Evolutionary conservation across 2,113 vertebrate genomes (phyloP), one percentile per base, ranked within the genome.

Genomic region (Glaucomys volans): DNA sequence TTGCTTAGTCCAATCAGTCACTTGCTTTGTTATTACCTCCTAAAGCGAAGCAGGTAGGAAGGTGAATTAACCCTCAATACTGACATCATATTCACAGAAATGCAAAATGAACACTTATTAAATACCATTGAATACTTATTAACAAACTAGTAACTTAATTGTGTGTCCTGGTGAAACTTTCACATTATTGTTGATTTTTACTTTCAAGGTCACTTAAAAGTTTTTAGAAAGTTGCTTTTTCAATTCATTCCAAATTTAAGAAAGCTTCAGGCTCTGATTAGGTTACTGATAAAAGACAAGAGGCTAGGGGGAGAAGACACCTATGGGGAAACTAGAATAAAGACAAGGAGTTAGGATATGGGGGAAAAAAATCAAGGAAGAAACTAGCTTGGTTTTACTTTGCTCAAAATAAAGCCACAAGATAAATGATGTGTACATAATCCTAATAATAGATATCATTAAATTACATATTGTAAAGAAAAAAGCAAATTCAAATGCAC

Each of bases 81-180:
- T 14, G 28, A 30, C 35, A 40, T 62, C 28, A 86, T 62, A 44
- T 74, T 74, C 87, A 92, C n/a, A 87, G 24, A n/a, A 85, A 74
- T 24, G 6, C 59, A 71, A 86, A 67, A 79, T n/a, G n/a, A n/a
- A n/a, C n/a, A n/a, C n/a, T n/a, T n/a, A n/a, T n/a, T n/a, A n/a
- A n/a, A n/a, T n/a, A n/a, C 67, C 40, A 52, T 30, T 75, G 83
- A 87, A 69, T n/a, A 94, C 69, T 93, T 91, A 92, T 80, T 88
- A 92, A 94, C 91, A 86, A 57, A 79, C 88, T 59, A 96, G 77
- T 74, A 85, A 81, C 37, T 86, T 90, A 95, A 80, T 28, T 62
- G 32, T 86, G 91, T 71, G 74, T 94, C 86, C 57, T 52, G 64
- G 44, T 91, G 17, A 96, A n/a, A 89, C 47, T 91, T 93, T 85